These are phyloP conservation scores for Tethya wilhelma DNA, from an alignment of 37 sponge, comb jelly and placozoan species.

Conservation along the genomic window DNA sequence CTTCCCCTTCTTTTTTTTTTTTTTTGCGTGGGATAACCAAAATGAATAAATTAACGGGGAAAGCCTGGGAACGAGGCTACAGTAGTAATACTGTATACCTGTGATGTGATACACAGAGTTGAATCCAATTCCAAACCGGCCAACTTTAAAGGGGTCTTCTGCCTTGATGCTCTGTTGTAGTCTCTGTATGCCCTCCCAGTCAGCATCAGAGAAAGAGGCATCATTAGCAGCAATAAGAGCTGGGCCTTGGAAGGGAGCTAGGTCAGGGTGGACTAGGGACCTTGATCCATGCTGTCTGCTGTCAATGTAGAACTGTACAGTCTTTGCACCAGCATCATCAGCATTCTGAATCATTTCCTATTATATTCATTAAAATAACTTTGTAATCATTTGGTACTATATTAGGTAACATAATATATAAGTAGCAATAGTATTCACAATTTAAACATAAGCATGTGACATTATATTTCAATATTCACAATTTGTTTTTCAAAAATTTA, in stretches of 20 bases:
- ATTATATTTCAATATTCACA: too few species aligned
- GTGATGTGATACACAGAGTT: conserved; percentile 82
- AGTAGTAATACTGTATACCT: too few species aligned
- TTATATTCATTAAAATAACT: too few species aligned
- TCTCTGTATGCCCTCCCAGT: conserved; percentile 71
- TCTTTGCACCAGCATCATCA: conserved; percentile 76
- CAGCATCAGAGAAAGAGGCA: conserved; percentile 56
- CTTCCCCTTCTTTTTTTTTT: too few species aligned
- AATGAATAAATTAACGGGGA: too few species aligned
- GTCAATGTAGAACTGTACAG: conserved; percentile 61
- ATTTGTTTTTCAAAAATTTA: too few species aligned
- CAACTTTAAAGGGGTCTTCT: conserved; percentile 78
- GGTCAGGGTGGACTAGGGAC: conserved; percentile 1
- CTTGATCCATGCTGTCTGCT: conserved; percentile 28
- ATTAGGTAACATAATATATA: too few species aligned
- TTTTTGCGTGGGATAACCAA: too few species aligned
- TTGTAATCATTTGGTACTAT: too few species aligned
- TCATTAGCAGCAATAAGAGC: conserved; percentile 67
- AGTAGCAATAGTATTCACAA: too few species aligned
- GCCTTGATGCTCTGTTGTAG: conserved; percentile 67
- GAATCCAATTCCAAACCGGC: conserved; percentile 79
- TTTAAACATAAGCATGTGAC: too few species aligned
- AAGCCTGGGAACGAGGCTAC: too few species aligned
- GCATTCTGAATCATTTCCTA: conserved; percentile 87
- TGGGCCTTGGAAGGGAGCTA: conserved; percentile 66